phyloP scores from a whole-genome alignment of 2,113 vertebrate genomes.

The Pleuronectes platessa region DNA sequence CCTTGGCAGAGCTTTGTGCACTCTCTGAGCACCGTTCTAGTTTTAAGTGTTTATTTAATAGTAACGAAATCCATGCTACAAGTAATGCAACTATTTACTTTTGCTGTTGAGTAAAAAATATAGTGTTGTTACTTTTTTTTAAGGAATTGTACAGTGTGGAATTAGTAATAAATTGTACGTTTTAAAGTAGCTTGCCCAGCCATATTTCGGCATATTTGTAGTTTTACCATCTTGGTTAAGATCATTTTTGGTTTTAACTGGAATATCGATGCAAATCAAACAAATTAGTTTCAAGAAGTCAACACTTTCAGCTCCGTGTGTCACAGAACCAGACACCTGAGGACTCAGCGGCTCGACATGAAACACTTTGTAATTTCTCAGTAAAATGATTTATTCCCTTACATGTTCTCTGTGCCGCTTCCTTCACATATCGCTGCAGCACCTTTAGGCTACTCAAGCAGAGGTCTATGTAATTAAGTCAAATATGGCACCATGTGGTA shows the following conservation, averaged over 20 bases:
- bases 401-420: not conserved
- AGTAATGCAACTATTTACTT: not conserved
- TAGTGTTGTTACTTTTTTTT: not conserved
- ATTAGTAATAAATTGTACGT: too few relatives aligned
- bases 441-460: not conserved
- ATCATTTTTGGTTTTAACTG: not conserved
- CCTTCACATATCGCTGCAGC: not conserved
- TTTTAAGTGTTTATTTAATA: too few relatives aligned
- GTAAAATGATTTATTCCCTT: not conserved
- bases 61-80: not conserved
- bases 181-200: not conserved
- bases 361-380: not conserved
- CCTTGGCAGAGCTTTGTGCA: too few relatives aligned
- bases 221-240: not conserved
- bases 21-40: too few relatives aligned
- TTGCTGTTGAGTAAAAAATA: not conserved
- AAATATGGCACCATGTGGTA: constrained; percentile 1
- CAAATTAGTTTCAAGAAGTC: not conserved
- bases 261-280: not conserved
- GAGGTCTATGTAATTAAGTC: not conserved
- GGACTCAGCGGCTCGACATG: not conserved
- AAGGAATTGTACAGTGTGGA: not conserved
- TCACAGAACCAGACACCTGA: not conserved
- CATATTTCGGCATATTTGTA: not conserved
- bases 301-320: not conserved